Percentiles rank a stretch among this genome's conserved stretches.
Evolutionary conservation across 2,113 vertebrate genomes (phyloP).

Genomic region (Mobula hypostoma): DNA sequence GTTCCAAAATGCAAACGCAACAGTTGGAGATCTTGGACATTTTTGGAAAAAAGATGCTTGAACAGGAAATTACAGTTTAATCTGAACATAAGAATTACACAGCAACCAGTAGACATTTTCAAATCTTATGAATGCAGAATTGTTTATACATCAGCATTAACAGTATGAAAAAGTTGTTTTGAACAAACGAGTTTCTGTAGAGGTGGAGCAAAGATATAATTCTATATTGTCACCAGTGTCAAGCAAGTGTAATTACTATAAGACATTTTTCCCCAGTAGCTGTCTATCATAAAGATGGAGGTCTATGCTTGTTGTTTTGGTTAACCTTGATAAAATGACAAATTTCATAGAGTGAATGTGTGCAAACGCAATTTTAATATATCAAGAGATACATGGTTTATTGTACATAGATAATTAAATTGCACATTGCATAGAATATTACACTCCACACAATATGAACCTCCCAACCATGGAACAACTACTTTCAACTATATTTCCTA

Average conservation of each 20-base stretch:
- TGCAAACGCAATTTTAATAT: conserved; percentile 13
- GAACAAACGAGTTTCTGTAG: background rate
- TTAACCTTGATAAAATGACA: background rate
- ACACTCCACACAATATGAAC: conserved; percentile 30
- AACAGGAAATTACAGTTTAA: background rate
- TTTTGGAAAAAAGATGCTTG: background rate
- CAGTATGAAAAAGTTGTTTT: background rate
- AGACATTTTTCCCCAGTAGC: background rate
- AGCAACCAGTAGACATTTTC: background rate
- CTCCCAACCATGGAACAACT: background rate
- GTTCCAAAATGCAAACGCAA: background rate
- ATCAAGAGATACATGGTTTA: conserved; percentile 26
- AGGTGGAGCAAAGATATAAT: background rate
- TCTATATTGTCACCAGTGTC: background rate
- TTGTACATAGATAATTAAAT: conserved; percentile 30
- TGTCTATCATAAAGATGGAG: background rate
- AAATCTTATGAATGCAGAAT: background rate
- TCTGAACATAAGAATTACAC: background rate
- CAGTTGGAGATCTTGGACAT: background rate
- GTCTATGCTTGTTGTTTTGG: background rate
- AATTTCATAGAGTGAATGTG: background rate
- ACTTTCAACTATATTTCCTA: conserved; percentile 5
- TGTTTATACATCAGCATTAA: background rate
- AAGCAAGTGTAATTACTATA: background rate
- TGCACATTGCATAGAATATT: conserved; percentile 22